Evolutionary conservation across 2,888 invertebrate species (phyloP).

Genomic region (Hermaeophaga mercurialis): DNA sequence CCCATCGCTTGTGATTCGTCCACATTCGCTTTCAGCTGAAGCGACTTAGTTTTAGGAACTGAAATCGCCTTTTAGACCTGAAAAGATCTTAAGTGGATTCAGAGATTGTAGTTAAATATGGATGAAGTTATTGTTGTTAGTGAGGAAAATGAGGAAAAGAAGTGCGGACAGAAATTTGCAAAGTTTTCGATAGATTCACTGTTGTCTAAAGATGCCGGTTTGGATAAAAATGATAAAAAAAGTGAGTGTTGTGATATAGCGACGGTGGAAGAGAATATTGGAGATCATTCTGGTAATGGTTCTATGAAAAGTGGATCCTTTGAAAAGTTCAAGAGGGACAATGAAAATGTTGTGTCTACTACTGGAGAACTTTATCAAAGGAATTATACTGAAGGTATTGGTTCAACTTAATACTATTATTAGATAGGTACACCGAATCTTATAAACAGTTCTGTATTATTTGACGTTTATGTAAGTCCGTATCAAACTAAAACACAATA

Average conservation of each 20-base stretch:
- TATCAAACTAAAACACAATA: too few relatives aligned
- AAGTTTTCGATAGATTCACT: constrained; percentile 50
- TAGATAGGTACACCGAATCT: too few relatives aligned
- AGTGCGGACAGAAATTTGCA: constrained; percentile 39
- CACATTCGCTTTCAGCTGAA: constrained; percentile 29
- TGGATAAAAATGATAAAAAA: background rate
- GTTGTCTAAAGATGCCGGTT: constrained; percentile 37
- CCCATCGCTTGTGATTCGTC: constrained; percentile 36
- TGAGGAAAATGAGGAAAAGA: constrained; percentile 22
- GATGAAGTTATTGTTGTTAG: constrained; percentile 19
- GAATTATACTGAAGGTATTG: constrained; percentile 25
- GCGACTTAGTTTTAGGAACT: constrained; percentile 26
- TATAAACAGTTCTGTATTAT: too few relatives aligned
- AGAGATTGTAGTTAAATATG: constrained; percentile 16
- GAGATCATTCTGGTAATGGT: background rate
- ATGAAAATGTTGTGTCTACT: constrained; percentile 28
- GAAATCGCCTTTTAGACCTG: constrained; percentile 37
- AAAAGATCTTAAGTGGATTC: constrained; percentile 30
- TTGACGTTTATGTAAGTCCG: too few relatives aligned
- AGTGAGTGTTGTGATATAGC: constrained; percentile 5
- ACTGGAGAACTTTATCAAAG: constrained; percentile 27
- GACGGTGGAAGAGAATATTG: constrained; percentile 1
- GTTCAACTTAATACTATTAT: too few relatives aligned
- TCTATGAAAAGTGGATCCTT: background rate
- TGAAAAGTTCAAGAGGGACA: constrained; percentile 17